Evolutionary conservation across 1,140 invertebrate species (phyloP), one percentile per base, ranked within the genome.

Genomic region (Euwallacea similis): DNA sequence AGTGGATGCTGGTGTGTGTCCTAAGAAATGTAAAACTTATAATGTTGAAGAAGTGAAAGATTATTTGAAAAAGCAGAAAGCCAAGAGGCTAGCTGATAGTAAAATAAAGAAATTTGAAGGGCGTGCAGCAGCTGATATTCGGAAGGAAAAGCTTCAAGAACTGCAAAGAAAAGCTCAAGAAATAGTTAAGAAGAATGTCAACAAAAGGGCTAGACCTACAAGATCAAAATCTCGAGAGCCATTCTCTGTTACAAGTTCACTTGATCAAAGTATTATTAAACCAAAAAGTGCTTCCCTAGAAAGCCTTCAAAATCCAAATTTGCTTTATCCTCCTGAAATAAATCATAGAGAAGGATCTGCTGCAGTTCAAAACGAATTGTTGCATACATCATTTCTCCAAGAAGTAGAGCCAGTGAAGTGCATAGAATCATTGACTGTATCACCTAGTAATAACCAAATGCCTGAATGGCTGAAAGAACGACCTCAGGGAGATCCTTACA

Each of bases 1-100:
- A 4, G 4, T 4, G 4, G 21, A 33, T 42, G 11, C 56, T n/a
- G 6, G 15, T 16, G 15, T 59, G 7, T 8, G 0, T 0, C 59
- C 59, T 11, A n/a, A 11, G 16, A 76, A 74, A 69, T 43, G 61
- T 61, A 73, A 66, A 69, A 59, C 68, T 60, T 81, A 81, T 66
- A 70, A 80, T 75, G 66, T 75, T 16, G 67, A 76, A 59, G 70
- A 76, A 64, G 74, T 77, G 7, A 69, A 76, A 7, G 75, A 81
- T 60, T 81, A 77, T 58, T 80, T 81, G 13, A 78, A 75, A 65
- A 81, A 78, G 66, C 79, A 81, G 64, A 76, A 59, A 42, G 76
- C 76, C 61, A 78, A 77, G 74, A 72, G 78, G 6, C 47, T 71
- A 47, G 74, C 75, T 60, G 66, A 78, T 50, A 54, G 73, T 33